Conservation (phyloP, 2,888 invertebrate species). For the Epistrophe eligans region DNA sequence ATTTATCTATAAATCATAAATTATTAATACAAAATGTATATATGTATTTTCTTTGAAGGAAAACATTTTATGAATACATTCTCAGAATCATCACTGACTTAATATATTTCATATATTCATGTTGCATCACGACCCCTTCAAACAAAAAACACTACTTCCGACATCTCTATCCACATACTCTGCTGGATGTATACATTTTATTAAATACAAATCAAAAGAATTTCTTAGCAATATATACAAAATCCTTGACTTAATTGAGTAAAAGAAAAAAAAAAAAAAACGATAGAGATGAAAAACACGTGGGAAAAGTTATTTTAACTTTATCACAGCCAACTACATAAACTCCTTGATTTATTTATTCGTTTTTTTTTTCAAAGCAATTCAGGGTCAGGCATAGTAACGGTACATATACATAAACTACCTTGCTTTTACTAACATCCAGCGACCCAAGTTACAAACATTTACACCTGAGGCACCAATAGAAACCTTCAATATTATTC, state of each 20-base stretch:
- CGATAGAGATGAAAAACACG: not conserved
- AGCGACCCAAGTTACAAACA: too few species aligned
- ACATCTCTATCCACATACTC: not conserved
- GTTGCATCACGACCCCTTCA: not conserved
- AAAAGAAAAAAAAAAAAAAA: not conserved
- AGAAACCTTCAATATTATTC: not conserved
- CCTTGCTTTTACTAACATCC: not conserved
- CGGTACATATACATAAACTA: not conserved
- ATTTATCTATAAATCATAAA: too few species aligned
- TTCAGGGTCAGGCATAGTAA: constrained; percentile 1
- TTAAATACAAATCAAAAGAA: constrained; percentile 20
- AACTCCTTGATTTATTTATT: constrained; percentile 4
- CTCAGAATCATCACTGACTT: not conserved
- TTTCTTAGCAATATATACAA: not conserved
- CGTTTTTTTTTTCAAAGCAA: not conserved
- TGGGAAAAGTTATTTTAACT: not conserved
- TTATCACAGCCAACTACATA: not conserved
- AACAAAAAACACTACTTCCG: not conserved
- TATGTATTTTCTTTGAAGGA: not conserved
- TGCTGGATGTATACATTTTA: not conserved
- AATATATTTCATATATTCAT: not conserved
- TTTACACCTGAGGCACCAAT: not conserved
- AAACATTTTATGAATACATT: not conserved
- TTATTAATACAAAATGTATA: too few species aligned
- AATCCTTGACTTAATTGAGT: constrained; percentile 36